These are phyloP conservation scores for Xenentodon cancila DNA, from an alignment of 2,797 vertebrate species.

Conservation along the genomic window DNA sequence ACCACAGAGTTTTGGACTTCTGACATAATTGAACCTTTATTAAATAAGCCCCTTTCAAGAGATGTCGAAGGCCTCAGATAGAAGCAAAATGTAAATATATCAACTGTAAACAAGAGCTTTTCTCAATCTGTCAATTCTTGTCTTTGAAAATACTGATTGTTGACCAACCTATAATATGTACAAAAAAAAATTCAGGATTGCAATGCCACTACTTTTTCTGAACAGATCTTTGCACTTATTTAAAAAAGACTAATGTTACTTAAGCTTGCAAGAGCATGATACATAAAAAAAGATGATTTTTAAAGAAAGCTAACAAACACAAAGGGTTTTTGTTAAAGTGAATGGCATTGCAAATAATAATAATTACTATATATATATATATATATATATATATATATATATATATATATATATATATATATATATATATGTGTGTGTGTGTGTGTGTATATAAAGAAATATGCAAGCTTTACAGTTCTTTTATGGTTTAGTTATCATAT, in stretches of 20 bases:
- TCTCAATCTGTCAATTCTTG: slow-evolving; percentile 34
- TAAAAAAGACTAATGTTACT: slow-evolving; percentile 39
- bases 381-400: too few relatives aligned
- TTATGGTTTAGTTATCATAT: slow-evolving; percentile 63
- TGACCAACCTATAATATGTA: slow-evolving; percentile 58
- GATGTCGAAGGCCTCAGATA: slow-evolving; percentile 10
- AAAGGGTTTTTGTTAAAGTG: slow-evolving; percentile 52
- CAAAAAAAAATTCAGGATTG: slow-evolving; percentile 56
- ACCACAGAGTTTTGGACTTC: slow-evolving; percentile 5
- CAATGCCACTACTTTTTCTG: slow-evolving; percentile 56
- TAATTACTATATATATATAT: neutral
- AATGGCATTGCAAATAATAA: slow-evolving; percentile 48
- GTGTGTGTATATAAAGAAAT: slow-evolving; percentile 40
- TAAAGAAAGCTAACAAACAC: slow-evolving; percentile 44
- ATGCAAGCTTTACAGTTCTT: slow-evolving; percentile 72
- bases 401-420: too few relatives aligned
- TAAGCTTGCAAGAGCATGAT: slow-evolving; percentile 76
- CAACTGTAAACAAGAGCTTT: slow-evolving; percentile 18
- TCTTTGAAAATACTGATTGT: slow-evolving; percentile 60
- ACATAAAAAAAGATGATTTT: slow-evolving; percentile 59
- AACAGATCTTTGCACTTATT: slow-evolving; percentile 60
- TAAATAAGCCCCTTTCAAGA: slow-evolving; percentile 7
- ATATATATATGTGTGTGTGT: too few relatives aligned
- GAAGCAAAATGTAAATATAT: slow-evolving; percentile 41
- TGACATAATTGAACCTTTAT: slow-evolving; percentile 12